Evolutionary conservation across 2,797 vertebrate species (phyloP).

Genomic region (Sarcophilus harrisii): DNA sequence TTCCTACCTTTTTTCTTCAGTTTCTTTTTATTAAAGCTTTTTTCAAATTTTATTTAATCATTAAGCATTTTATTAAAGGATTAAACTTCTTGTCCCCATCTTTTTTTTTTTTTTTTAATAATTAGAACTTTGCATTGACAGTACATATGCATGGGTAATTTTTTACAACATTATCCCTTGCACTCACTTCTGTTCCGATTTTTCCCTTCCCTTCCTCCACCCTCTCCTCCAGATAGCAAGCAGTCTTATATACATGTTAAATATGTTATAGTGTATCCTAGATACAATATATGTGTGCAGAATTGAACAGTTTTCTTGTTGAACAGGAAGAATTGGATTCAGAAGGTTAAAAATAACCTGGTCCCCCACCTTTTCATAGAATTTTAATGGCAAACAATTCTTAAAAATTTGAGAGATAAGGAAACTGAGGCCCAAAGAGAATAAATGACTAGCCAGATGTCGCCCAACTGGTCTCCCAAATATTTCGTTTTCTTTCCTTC

Average conservation of each 20-base stretch:
- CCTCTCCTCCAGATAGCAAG: no score
- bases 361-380: constrained; percentile 20
- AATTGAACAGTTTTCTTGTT: no score
- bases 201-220: no score
- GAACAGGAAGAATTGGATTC: no score
- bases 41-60: constrained; percentile 17
- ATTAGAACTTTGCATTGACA: no score
- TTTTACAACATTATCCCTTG: no score
- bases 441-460: constrained; percentile 17
- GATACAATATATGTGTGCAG: no score
- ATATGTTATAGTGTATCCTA: no score
- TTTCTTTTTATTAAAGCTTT: constrained; percentile 75
- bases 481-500: background rate
- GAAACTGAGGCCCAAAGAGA: constrained; percentile 69
- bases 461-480: constrained; percentile 9
- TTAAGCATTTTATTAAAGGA: constrained; percentile 70
- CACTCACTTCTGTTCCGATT: no score
- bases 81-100: constrained; percentile 41
- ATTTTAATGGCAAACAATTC: constrained; percentile 60
- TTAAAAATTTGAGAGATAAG: constrained; percentile 64
- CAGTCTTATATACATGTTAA: no score
- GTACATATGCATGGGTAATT: no score
- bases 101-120: background rate
- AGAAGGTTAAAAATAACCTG: no score
- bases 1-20: constrained; percentile 70